Percentiles rank a stretch among this genome's conserved stretches.
These are phyloP conservation scores for Macrobrachium rosenbergii DNA, from an alignment of 1,140 invertebrate genomes.

Conservation along the genomic window DNA sequence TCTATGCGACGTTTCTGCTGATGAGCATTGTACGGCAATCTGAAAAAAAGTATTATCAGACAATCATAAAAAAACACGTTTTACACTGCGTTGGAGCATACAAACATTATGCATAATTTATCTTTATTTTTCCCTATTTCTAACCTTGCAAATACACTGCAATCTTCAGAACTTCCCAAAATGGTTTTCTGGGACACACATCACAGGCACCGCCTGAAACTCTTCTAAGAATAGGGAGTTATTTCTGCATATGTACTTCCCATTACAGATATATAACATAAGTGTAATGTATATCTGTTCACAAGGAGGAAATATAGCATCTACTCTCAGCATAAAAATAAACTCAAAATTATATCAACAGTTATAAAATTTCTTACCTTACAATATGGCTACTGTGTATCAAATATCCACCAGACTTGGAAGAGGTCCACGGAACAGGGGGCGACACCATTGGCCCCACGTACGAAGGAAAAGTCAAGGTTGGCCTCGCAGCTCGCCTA, in stretches of 20 bases:
- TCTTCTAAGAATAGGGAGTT: too few relatives aligned
- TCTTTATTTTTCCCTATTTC: too few relatives aligned
- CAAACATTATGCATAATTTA: constrained; percentile 44
- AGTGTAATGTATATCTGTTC: neutral
- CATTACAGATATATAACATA: too few relatives aligned
- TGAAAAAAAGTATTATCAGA: constrained; percentile 66
- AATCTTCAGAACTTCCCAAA: neutral
- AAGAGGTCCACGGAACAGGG: constrained; percentile 83
- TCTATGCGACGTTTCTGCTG: constrained; percentile 78
- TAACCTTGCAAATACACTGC: neutral
- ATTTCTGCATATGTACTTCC: too few relatives aligned
- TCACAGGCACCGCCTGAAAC: too few relatives aligned
- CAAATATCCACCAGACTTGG: constrained; percentile 82
- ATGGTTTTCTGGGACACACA: neutral
- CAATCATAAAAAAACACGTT: neutral
- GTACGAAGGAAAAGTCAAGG: constrained; percentile 76
- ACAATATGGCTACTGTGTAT: constrained; percentile 79
- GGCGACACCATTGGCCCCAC: constrained; percentile 84
- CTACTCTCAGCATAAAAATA: neutral
- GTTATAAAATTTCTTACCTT: constrained; percentile 68
- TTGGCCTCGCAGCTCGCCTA: constrained; percentile 74
- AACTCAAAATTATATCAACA: neutral
- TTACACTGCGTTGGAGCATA: constrained; percentile 2
- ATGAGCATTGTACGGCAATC: constrained; percentile 73
- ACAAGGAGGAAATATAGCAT: neutral